phyloP scores from a whole-genome alignment of 2,888 invertebrate species.

The Gonocerus acuteangulatus region DNA sequence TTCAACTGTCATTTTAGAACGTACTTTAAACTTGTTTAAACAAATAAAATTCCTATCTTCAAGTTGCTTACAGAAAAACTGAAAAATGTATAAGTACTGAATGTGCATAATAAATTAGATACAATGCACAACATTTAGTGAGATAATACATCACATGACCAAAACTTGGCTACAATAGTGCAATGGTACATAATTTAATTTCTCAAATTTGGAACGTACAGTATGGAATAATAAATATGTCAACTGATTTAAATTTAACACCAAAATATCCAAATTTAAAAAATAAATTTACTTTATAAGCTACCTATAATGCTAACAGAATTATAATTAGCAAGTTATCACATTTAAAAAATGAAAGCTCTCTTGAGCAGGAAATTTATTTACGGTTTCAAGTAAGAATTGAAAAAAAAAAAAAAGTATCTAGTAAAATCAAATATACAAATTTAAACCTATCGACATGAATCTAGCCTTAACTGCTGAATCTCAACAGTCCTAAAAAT shows the following conservation, averaged over 20 bases:
- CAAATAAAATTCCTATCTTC: too few relatives aligned
- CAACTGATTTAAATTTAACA: not conserved
- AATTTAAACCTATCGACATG: not conserved
- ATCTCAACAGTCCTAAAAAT: constrained; percentile 12
- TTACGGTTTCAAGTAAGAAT: not conserved
- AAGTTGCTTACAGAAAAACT: too few relatives aligned
- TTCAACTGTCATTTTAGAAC: too few relatives aligned
- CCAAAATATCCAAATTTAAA: not conserved
- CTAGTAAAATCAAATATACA: not conserved
- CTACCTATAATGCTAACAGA: not conserved
- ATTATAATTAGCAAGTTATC: constrained; percentile 1
- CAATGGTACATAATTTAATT: too few relatives aligned
- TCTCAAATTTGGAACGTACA: too few relatives aligned
- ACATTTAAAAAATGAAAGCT: constrained; percentile 20
- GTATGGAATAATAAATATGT: not conserved
- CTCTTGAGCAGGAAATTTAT: constrained; percentile 7
- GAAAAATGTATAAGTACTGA: too few relatives aligned
- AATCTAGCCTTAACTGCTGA: constrained; percentile 7
- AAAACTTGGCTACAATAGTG: too few relatives aligned
- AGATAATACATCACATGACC: too few relatives aligned
- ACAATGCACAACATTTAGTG: not conserved
- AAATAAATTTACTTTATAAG: not conserved
- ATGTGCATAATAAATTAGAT: not conserved
- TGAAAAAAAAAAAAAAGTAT: not conserved
- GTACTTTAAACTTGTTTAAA: too few relatives aligned